Evolutionary conservation across 2,888 invertebrate species (phyloP), one percentile per base, ranked within the genome.

Genomic region (Thereva nobilitata): DNA sequence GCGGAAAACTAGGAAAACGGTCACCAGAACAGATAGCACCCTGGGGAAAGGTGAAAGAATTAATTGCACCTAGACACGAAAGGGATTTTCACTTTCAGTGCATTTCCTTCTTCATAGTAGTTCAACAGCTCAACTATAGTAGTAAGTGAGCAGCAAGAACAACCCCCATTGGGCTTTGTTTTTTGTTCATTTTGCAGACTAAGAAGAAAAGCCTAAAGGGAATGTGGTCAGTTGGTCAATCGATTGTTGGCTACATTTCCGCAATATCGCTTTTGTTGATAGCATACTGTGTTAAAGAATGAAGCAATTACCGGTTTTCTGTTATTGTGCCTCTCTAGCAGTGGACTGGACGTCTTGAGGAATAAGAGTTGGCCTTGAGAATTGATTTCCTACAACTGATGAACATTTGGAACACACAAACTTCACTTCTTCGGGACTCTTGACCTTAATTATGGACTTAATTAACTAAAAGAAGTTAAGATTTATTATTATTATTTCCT

Each of bases 341-440:
- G 23, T 1, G 23, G 23, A 23, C 23, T 23, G 23, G 23, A 23
- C 23, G 23, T 23, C 23, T 23, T 23, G 23, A 23, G 23, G 23
- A 2, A 23, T 23, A 23, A 23, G 23, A 23, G 23, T 23, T 23
- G 23, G 2, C 23, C 23, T 23, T 23, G 23, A 23, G 23, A 23
- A 23, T 23, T 23, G 23, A 23, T 23, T 23, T 23, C 23, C 23
- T 23, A 23, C 23, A 23, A 23, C 23, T 23, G 23, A 23, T 69
- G 78, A 76, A 57, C 79, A 80, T 69, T 79, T 79, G 10, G 79
- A 79, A 55, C 79, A 79, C 40, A 78, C 78, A 57, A 64, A 64
- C 49, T 64, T 49, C 41, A 55, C 42, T 37, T 44, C 37, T 56
- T 64, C 56, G 10, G 42, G 37, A 38, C 23, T 23, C 23, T 52